Base-by-base conservation (phyloP, 2,888 invertebrate species). In the Entomobrya multifasciata region DNA sequence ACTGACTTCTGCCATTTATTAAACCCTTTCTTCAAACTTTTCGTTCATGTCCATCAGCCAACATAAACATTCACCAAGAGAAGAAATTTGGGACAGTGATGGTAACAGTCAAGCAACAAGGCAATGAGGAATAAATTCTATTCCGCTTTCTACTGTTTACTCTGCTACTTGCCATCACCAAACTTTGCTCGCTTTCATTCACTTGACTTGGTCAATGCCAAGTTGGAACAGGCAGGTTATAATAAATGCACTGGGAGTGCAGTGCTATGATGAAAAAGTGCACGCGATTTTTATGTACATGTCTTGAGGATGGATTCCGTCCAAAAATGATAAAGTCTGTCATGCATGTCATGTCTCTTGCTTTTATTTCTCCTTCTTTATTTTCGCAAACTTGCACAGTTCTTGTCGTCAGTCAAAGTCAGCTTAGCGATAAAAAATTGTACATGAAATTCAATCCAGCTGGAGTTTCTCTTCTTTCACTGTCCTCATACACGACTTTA, bases 21-120 rank as follows among this genome's bases (percentile, higher is more conserved):
- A n/a, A n/a, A n/a, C n/a, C n/a, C n/a, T n/a, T n/a, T n/a, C n/a
- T n/a, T n/a, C n/a, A n/a, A n/a, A n/a, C 27, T 17, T 55, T 30
- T 30, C 22, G 65, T 62, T 22, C 60, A 47, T 25, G 77, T 55
- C 60, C 44, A 77, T 55, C 77, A 57, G 72, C 60, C 77, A 60
- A 55, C 22, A 77, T 20, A 74, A 74, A 74, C 49, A 72, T 44
- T 6, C 20, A 47, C 2, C n/a, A n/a, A 36, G 2, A 1, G 15
- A 47, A 8, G n/a, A 2, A 1, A 30, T 25, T 57, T 25, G 60
- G 11, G 60, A 60, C 25, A 60, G 55, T 11, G 30, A 55, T 10
- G 27, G 30, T n/a, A n/a, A n/a, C n/a, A n/a, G n/a, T n/a, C n/a
- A n/a, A n/a, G n/a, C n/a, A n/a, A n/a, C n/a, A n/a, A n/a, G n/a